Evolutionary conservation across 2,113 vertebrate species (phyloP), one percentile per base, ranked within the genome.

Genomic region (Trematomus loennbergii): DNA sequence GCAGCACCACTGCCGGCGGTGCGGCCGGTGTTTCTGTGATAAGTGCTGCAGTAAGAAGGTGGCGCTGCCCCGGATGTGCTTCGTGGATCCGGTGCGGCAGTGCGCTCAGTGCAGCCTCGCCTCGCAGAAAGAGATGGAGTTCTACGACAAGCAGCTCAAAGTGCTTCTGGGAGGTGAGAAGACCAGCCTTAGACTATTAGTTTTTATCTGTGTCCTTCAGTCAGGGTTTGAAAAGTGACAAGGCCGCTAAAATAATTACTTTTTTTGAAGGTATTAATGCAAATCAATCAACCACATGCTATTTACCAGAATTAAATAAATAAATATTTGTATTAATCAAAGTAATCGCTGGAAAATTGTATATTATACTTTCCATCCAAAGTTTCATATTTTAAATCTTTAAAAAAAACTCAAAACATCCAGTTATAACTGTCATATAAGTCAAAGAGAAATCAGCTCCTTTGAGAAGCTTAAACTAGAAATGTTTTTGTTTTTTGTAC

Each of bases 41-140:
- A 97, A 96, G 65, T 99, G 98, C 94, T 99, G 97, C 95, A 96
- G 97, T 89, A 97, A 96, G 94, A 99, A 99, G 95, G 96, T 98
- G 94, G 93, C 95, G 55, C 95, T 99, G 90, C 96, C 96, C 5
- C 96, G 98, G 82, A 99, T 99, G 98, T 99, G 96, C 82, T 99
- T 99, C 4, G 97, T 99, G 83, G 98, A 99, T 71, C 98, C 98
- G 0, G 98, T 99, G 85, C 94, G 98, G 9, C 98, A 99, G 94
- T 99, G 98, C 0, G 94, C 93, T 0, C 95, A 96, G 61, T 99
- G 98, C 53, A 92, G 96, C 72, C 94, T 96, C 67, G 80, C 96
- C 53, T 99, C 98, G 0, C 97, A 96, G 85, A 96, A 95, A 13
- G 98, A 99, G 88, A 88, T 88, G 0, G 97, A 99, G 87, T 99